Evolutionary conservation across 64 coral and sea anemone species (phyloP), one percentile per base, ranked within the genome.

Genomic region (Platygyra sinensis): DNA sequence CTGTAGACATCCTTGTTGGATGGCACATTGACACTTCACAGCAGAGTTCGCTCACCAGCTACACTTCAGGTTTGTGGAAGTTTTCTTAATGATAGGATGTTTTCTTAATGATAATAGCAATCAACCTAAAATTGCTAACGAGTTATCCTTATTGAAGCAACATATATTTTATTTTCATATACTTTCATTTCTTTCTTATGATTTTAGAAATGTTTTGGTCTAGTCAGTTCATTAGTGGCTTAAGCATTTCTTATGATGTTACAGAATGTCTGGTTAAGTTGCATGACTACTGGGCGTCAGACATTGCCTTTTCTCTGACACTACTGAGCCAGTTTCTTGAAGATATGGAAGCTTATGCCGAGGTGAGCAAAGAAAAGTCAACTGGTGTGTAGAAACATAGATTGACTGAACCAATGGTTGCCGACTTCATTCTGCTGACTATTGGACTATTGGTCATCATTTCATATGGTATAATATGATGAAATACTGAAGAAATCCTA

Each of bases 301-400:
- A 98, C 85, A 93, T 98, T 20, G 94, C 94, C 67, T 98, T 98
- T 63, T 98, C 96, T 14, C 80, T 98, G 5, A 98, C 96, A 64
- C 80, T 98, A 1, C 88, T 98, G 24, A 88, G 93, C 36, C 96
- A 98, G 80, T 98, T 98, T 69, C 72, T 98, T 30, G 96, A 98
- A 65, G 96, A 98, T 50, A 98, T 98, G 96, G 96, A 98, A 52
- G 96, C 96, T 67, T 98, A 98, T 91, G 91, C 96, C 50, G 96
- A 98, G 94, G 96, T 98, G 25, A 79, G 51, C 11, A 33, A 10
- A 24, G 62, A 18, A 6, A 46, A 46, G 42, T 46, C 42, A 46
- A 8, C 42, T 46, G 3, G 42, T 46, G 42, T 46, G 7, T 46
- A 8, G 42, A 46, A 46, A 46, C 42, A 46, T 46, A 46, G 42